Percentiles rank a stretch among this genome's conserved stretches.
Evolutionary conservation across 2,888 invertebrate species (phyloP).

Genomic region (Chorisops tibialis): DNA sequence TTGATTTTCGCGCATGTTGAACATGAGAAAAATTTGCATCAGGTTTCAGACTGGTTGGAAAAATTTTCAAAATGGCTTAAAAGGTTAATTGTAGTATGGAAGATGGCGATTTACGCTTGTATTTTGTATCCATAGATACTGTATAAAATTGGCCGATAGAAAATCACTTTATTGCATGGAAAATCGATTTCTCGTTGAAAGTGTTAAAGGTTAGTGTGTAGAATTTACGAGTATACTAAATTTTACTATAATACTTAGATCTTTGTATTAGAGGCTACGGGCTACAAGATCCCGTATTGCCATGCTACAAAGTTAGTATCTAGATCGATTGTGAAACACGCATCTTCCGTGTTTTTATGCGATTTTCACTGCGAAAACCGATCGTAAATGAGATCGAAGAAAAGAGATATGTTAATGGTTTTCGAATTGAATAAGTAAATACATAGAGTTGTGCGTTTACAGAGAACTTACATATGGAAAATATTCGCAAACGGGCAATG

Average conservation of each 20-base stretch:
- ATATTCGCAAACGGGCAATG: no score
- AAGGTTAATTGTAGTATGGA: constrained; percentile 20
- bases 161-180: constrained; percentile 21
- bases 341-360: constrained; percentile 23
- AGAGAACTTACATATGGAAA: no score
- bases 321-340: constrained; percentile 16
- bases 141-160: neutral
- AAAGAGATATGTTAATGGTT: no score
- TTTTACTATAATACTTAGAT: no score
- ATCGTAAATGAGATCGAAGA: no score
- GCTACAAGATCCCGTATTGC: constrained; percentile 17
- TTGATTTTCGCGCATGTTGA: constrained; percentile 2
- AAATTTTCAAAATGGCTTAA: constrained; percentile 20
- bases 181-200: constrained; percentile 17
- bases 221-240: constrained; percentile 25
- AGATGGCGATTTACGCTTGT: no score
- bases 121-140: no score
- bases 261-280: no score
- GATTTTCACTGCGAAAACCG: neutral
- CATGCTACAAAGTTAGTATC: neutral
- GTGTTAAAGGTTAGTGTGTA: constrained; percentile 26
- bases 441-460: no score
- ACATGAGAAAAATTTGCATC: constrained; percentile 24
- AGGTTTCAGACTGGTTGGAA: constrained; percentile 12
- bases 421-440: no score